Percentiles rank a stretch among this genome's conserved stretches.
Conservation (phyloP, 2,888 invertebrate genomes). For the Portevinia maculata region DNA sequence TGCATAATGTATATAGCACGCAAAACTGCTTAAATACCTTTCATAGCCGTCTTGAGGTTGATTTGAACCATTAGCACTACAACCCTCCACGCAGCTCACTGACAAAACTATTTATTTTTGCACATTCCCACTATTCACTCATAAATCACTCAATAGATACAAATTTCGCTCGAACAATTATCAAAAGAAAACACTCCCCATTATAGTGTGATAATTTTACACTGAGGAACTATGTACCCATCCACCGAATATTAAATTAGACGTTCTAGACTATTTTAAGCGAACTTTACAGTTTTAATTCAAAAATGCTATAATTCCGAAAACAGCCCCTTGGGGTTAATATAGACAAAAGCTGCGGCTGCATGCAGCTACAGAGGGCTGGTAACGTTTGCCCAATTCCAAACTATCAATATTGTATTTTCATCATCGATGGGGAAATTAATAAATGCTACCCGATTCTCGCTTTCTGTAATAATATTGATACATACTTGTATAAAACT, state of each 20-base stretch:
- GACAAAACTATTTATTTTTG: slow-evolving; percentile 57
- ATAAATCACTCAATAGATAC: slow-evolving; percentile 64
- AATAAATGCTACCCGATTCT: not conserved
- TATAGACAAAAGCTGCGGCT: not conserved
- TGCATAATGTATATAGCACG: slow-evolving; percentile 50
- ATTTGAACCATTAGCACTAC: slow-evolving; percentile 48
- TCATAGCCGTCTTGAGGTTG: slow-evolving; percentile 39
- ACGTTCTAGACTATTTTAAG: too few relatives aligned
- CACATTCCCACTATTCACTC: slow-evolving; percentile 21
- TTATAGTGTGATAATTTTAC: slow-evolving; percentile 40
- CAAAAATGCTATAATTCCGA: too few relatives aligned
- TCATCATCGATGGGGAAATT: not conserved
- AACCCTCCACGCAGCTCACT: not conserved
- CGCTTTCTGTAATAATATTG: too few relatives aligned
- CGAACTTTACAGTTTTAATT: too few relatives aligned
- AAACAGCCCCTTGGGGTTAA: too few relatives aligned
- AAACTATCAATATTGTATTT: not conserved
- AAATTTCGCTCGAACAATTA: slow-evolving; percentile 40
- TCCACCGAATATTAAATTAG: too few relatives aligned
- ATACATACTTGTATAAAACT: not conserved
- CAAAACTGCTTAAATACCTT: slow-evolving; percentile 16
- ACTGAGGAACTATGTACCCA: not conserved
- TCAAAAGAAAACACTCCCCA: slow-evolving; percentile 2
- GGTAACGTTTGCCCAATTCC: not conserved
- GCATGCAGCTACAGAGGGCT: too few relatives aligned